Evolutionary conservation across 2,113 vertebrate species (phyloP), one percentile per base, ranked within the genome.

Genomic region (Nanger granti): DNA sequence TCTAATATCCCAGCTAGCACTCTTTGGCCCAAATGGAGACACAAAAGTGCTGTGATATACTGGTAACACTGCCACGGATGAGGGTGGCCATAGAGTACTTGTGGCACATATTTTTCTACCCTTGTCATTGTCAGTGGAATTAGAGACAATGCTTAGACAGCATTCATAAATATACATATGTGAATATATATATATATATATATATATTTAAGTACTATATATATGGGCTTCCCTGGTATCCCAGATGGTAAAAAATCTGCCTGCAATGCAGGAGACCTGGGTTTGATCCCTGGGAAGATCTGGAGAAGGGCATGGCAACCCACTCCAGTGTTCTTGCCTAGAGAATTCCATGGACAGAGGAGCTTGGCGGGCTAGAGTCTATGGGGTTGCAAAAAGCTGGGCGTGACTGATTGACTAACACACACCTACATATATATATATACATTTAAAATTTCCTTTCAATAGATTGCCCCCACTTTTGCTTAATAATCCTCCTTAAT

Each of bases 401-500:
- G 24, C 69, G 3, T 12, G 69, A 41, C 69, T 73, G 69, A 41
- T 20, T 73, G 69, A 13, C 69, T 24, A 41, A 73, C 69, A 76
- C 69, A 76, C 37, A 76, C n/a, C 69, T 47, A 47, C 1, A 14
- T 24, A 80, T 79, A 47, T 7, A 79, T 52, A 54, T 54, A 54
- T 5, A 52, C 13, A 52, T 52, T 5, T 52, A 54, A 15, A 54
- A 15, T 5, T 87, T 93, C 15, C 26, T 64, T 41, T 82, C 2
- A 83, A 31, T 17, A 91, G 37, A 76, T 49, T 64, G 26, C 11
- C 86, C 17, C 54, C 22, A 83, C 85, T 7, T 92, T 57, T 93
- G 95, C 60, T 87, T 83, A 94, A 79, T 44, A 59, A 93, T 52
- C 10, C 11, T 49, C 29, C 24, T 93, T 69, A 79, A 64, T 76